These are phyloP conservation scores for Gymnoscopelus braueri DNA, from an alignment of 2,797 vertebrate genomes.

Conservation along the genomic window DNA sequence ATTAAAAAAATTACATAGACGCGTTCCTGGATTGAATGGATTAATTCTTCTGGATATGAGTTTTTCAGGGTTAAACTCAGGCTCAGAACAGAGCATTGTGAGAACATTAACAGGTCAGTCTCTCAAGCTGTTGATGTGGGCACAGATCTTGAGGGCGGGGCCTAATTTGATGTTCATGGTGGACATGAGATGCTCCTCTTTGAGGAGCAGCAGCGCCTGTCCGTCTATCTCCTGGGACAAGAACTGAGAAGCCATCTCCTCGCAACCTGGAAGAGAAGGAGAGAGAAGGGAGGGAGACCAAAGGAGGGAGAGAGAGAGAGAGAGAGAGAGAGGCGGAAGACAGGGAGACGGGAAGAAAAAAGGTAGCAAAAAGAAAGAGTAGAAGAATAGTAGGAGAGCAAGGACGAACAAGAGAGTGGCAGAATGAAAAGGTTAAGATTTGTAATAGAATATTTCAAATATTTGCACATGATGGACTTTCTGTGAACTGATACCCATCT, in stretches of 20 bases:
- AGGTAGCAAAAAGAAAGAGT: no score
- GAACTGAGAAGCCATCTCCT: conserved; percentile 94
- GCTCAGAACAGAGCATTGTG: not conserved
- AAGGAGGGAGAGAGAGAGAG: not conserved
- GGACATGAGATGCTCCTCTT: conserved; percentile 98
- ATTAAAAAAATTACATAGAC: no score
- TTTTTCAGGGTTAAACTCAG: not conserved
- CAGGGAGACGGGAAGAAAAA: not conserved
- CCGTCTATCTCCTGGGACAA: conserved; percentile 98
- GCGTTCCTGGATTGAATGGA: no score
- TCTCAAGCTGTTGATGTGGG: conserved; percentile 76
- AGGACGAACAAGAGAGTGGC: no score
- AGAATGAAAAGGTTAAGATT: no score
- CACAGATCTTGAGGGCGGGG: conserved; percentile 97
- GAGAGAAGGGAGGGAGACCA: not conserved
- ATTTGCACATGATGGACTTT: no score
- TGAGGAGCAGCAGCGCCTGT: conserved; percentile 95
- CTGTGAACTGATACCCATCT: no score
- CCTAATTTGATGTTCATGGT: conserved; percentile 99
- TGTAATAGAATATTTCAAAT: no score
- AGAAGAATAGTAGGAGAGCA: no score
- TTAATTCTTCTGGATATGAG: no score
- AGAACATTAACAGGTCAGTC: no score
- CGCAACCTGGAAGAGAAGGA: conserved; percentile 83
- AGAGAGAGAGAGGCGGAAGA: not conserved